A percentile compares a stretch with the other conserved stretches of the same genome.
phyloP scores from a whole-genome alignment of 2,888 invertebrate genomes.

The Holacanthella duospinosa region DNA sequence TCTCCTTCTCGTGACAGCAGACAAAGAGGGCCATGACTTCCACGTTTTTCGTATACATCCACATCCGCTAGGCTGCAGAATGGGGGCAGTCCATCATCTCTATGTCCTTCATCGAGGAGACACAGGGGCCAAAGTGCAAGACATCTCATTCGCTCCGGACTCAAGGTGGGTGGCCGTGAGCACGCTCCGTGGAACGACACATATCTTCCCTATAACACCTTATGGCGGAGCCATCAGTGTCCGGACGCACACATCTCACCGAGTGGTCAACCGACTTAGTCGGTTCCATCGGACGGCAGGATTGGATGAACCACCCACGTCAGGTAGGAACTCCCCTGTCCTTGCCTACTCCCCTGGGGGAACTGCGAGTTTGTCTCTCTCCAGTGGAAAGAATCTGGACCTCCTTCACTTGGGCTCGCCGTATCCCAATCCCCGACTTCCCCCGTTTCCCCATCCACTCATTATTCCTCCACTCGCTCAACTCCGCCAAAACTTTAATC shows the following conservation, averaged over 20 bases:
- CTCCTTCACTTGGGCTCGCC: constrained; percentile 31
- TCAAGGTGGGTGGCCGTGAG: constrained; percentile 94
- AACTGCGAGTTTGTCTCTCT: constrained; percentile 12
- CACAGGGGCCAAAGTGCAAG: constrained; percentile 89
- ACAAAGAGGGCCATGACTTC: constrained; percentile 86
- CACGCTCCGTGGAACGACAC: constrained; percentile 91
- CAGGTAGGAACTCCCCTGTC: constrained; percentile 58
- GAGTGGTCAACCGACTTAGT: constrained; percentile 86
- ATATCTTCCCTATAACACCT: constrained; percentile 91
- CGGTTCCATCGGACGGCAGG: constrained; percentile 95
- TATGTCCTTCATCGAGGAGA: constrained; percentile 91
- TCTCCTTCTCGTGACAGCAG: constrained; percentile 77
- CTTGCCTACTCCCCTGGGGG: constrained; percentile 42
- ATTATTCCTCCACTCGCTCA: constrained; percentile 72
- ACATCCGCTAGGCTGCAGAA: constrained; percentile 74
- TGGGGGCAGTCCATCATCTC: constrained; percentile 86
- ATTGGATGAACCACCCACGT: constrained; percentile 52
- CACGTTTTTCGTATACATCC: constrained; percentile 89
- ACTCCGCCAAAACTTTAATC: constrained; percentile 50
- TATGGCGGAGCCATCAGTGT: constrained; percentile 87
- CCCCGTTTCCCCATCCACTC: constrained; percentile 80
- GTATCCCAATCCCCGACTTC: constrained; percentile 70
- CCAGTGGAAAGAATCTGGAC: constrained; percentile 28
- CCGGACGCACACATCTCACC: constrained; percentile 85
- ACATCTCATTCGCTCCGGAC: constrained; percentile 83